Conservation (phyloP, 2,888 invertebrate species). For the Pristionchus exspectatus region DNA sequence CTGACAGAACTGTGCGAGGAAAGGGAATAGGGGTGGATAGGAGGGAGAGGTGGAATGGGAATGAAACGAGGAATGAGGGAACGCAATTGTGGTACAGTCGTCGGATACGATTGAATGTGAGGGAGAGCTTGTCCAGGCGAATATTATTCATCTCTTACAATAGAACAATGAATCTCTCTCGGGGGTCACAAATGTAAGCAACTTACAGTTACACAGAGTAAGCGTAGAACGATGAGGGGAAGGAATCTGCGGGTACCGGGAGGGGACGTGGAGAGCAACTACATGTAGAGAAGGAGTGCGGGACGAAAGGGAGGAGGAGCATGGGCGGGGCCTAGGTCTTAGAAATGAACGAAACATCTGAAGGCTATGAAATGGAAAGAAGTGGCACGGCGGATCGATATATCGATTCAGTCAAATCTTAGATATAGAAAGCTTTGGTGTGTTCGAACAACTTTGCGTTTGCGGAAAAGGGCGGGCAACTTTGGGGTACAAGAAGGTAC, state of each 20-base stretch:
- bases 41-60: not conserved
- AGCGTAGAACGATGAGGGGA: slow-evolving; percentile 4
- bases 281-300: not conserved
- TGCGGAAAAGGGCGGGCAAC: not conserved
- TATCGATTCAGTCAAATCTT: not conserved
- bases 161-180: slow-evolving; percentile 17
- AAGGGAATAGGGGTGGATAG: not conserved
- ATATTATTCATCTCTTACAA: not conserved
- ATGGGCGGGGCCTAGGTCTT: not conserved
- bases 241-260: slow-evolving; percentile 25
- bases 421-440: slow-evolving; percentile 20
- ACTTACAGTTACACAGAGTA: not conserved
- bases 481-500: slow-evolving; percentile 12
- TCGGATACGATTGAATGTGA: not conserved
- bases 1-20: slow-evolving; percentile 46
- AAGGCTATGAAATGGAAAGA: slow-evolving; percentile 30
- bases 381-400: not conserved
- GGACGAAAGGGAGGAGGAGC: not conserved
- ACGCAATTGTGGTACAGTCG: not conserved
- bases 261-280: not conserved
- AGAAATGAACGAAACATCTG: not conserved
- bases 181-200: slow-evolving; percentile 18
- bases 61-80: not conserved
- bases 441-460: not conserved
- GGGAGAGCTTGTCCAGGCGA: not conserved